Percentiles rank a stretch among this genome's conserved stretches.
phyloP scores from a whole-genome alignment of 1,140 invertebrate species.

The Heliconius nattereri region DNA sequence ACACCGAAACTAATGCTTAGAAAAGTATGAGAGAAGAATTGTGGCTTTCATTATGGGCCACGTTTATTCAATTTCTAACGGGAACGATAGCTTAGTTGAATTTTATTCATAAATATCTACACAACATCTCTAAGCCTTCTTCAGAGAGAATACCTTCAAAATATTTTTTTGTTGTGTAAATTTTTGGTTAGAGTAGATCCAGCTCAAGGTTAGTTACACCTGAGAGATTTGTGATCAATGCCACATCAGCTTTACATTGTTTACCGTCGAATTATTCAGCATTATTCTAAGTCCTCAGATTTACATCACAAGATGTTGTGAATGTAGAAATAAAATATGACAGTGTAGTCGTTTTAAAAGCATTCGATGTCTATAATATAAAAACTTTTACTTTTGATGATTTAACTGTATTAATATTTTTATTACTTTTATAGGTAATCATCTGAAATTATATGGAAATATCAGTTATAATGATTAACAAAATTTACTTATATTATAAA shows the following conservation, averaged over 20 bases:
- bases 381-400: constrained; percentile 46
- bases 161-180: constrained; percentile 40
- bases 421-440: too few species aligned
- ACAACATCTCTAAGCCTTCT: constrained; percentile 15
- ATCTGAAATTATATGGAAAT: too few species aligned
- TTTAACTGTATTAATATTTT: background rate
- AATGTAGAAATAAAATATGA: constrained; percentile 30
- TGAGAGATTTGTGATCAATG: constrained; percentile 49
- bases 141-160: constrained; percentile 7
- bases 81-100: constrained; percentile 18
- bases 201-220: constrained; percentile 52
- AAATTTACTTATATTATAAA: background rate
- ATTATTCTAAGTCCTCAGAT: constrained; percentile 32
- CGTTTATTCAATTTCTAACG: constrained; percentile 31
- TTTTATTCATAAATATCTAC: constrained; percentile 28
- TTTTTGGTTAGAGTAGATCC: constrained; percentile 44
- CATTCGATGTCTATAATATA: constrained; percentile 51
- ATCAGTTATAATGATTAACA: too few species aligned
- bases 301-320: constrained; percentile 20
- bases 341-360: constrained; percentile 36
- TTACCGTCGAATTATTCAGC: constrained; percentile 53
- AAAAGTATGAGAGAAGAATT: constrained; percentile 20
- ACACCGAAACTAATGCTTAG: constrained; percentile 11
- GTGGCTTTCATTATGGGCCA: constrained; percentile 8
- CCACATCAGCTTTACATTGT: constrained; percentile 44